Base-by-base conservation (phyloP, 1,140 invertebrate genomes). In the Conopomorpha cramerella region DNA sequence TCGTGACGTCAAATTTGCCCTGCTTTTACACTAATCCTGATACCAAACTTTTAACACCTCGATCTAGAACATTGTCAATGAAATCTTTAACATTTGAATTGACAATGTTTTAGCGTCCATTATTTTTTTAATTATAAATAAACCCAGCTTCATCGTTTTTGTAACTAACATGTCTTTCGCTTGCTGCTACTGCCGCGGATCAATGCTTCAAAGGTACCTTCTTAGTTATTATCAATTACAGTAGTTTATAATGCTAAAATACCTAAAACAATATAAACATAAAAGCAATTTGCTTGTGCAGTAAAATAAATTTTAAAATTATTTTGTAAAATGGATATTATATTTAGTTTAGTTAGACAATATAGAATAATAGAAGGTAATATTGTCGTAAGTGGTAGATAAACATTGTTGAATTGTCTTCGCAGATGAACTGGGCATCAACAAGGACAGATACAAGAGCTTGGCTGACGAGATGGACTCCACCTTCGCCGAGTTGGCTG, bases 381-480 rank as follows among this genome's bases (percentile, higher is more conserved):
- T n/a, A n/a, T n/a, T n/a, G n/a, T n/a, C n/a, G n/a, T n/a, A n/a
- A n/a, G n/a, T n/a, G n/a, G n/a, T n/a, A n/a, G n/a, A n/a, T n/a
- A 13, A 8, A 11, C 8, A 25, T 14, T 35, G 15, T 35, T 25
- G n/a, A 8, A 4, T 18, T 10, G 35, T 36, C 27, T 36, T 13
- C 13, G 27, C 84, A 98, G 96, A 98, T 81, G 96, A 98, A 83
- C 84, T 98, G 81, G 92, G 96, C 61, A 91, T 95, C 85, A 96
- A 98, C 86, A 98, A 98, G 86, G 95, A 98, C 85, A 92, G 93
- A 87, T 98, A 96, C 91, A 98, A 98, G 86, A 89, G 87, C 48
- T 80, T 91, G 77, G 88, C 89, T 58, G 95, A 98, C 80, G 96
- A 98, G 79, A 91, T 98, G 90, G 95, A 98, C 84, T 89, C 90